Evolutionary conservation across 2,888 invertebrate species (phyloP).

Genomic region (Drosophila testacea): DNA sequence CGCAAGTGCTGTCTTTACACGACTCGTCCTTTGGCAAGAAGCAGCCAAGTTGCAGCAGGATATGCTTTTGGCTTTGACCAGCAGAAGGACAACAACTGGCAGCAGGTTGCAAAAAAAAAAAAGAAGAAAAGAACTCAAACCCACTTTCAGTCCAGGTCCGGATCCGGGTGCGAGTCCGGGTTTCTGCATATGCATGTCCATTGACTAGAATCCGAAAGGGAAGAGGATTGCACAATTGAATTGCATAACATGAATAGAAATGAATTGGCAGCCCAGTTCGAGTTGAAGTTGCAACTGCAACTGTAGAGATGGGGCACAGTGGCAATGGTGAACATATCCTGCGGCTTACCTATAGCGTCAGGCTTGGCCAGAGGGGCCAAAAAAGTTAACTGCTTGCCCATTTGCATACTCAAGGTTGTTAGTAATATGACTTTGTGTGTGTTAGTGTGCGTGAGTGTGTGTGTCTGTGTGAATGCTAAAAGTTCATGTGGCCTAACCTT

Average conservation of each 20-base stretch:
- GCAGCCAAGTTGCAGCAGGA: constrained; percentile 40
- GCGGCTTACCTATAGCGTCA: constrained; percentile 62
- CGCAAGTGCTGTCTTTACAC: constrained; percentile 74
- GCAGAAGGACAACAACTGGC: constrained; percentile 23
- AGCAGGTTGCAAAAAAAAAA: constrained; percentile 26
- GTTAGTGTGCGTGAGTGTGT: neutral
- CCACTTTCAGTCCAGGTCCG: neutral
- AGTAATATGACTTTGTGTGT: constrained; percentile 1
- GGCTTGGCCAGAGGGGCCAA: constrained; percentile 31
- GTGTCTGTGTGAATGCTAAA: constrained; percentile 15
- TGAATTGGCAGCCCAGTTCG: constrained; percentile 69
- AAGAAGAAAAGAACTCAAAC: constrained; percentile 16
- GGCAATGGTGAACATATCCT: constrained; percentile 62
- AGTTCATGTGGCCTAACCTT: constrained; percentile 59
- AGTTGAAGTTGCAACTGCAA: constrained; percentile 11
- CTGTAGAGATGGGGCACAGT: constrained; percentile 27
- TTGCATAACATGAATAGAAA: constrained; percentile 83
- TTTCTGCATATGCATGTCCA: constrained; percentile 68
- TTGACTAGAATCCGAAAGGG: constrained; percentile 9
- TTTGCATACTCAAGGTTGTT: constrained; percentile 49
- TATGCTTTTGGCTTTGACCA: constrained; percentile 48
- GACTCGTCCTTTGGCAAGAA: constrained; percentile 17
- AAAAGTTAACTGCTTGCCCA: constrained; percentile 52
- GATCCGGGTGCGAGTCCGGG: constrained; percentile 1
- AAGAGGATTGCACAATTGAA: constrained; percentile 69